phyloP scores from a whole-genome alignment of 2,797 vertebrate species.

The Oryzias sinensis region DNA sequence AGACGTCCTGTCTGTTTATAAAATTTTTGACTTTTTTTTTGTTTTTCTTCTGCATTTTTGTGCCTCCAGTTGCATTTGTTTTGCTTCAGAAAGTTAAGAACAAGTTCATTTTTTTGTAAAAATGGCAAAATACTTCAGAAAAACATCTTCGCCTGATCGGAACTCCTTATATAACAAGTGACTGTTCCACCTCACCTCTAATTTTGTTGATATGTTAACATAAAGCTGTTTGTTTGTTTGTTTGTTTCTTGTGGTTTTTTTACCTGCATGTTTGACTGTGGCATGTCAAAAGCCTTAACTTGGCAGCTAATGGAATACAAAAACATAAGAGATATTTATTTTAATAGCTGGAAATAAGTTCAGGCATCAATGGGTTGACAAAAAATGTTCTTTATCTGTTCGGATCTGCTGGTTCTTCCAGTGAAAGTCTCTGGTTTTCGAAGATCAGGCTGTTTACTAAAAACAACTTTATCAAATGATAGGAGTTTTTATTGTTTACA shows the following conservation, averaged over 20 bases:
- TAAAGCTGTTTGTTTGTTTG: not conserved
- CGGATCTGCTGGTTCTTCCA: not conserved
- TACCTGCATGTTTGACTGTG: slow-evolving; percentile 2
- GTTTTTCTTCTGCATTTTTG: not conserved
- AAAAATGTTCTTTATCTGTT: too few relatives aligned
- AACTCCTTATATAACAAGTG: too few relatives aligned
- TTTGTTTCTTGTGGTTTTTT: slow-evolving; percentile 13
- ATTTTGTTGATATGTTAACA: not conserved
- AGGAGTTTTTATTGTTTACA: not conserved
- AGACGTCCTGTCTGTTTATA: not conserved
- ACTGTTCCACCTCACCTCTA: slow-evolving; percentile 5
- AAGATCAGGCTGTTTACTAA: slow-evolving; percentile 9
- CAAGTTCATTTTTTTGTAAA: too few relatives aligned
- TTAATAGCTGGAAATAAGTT: too few relatives aligned
- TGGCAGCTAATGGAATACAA: too few relatives aligned
- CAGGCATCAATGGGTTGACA: too few relatives aligned
- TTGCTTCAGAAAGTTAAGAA: not conserved
- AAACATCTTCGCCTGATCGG: too few relatives aligned
- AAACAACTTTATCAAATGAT: not conserved
- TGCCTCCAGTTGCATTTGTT: not conserved
- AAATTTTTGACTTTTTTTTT: not conserved
- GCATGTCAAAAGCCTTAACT: not conserved
- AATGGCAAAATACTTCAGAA: too few relatives aligned
- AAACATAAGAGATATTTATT: too few relatives aligned
- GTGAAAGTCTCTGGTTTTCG: not conserved